Base-by-base conservation (phyloP, 2,888 invertebrate genomes). In the Colostygia pectinataria region DNA sequence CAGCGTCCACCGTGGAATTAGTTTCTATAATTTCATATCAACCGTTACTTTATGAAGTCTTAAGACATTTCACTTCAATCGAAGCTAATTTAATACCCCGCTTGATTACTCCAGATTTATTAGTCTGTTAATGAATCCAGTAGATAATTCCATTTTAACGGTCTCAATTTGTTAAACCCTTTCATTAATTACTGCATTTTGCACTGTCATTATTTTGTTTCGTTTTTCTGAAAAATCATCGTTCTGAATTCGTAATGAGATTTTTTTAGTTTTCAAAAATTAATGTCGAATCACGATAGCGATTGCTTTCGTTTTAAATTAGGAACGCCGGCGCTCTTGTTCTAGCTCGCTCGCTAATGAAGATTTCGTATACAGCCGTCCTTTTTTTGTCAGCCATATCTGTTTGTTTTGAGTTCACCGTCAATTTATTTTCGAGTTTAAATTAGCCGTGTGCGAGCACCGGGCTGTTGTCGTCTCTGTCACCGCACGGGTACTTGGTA, bases 321-420 rank as follows among this genome's bases (percentile, higher is more conserved):
- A 75, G 70, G 69, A 77, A 71, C 71, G 69, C 71, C 68, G 79
- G 77, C 76, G 74, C 79, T 72, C 69, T 73, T 69, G 71, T 71
- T 74, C 80, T 79, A 78, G 76, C 80, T 77, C 76, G 73, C 72
- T 78, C 72, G 73, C 75, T 80, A 79, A 83, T 84, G 79, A 81
- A 81, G 83, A 82, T 83, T 86, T 79, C 77, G 83, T 83, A 83
- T 84, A 67, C 71, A 66, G 65, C 80, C 80, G 73, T 83, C 83
- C 83, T 86, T 87, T 87, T 59, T 88, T 87, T 85, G 85, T 88
- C 84, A 79, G 86, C 83, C 85, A 84, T 84, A 71, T 84, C 83
- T 89, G 88, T 90, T 89, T 89, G 87, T 87, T 90, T 90, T 86
- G 82, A 83, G 80, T 74, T 82, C 83, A 77, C 79, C 85, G 81